A percentile compares a stretch with the other conserved stretches of the same genome.
phyloP scores from a whole-genome alignment of 2,113 vertebrate species.

The Perccottus glenii region DNA sequence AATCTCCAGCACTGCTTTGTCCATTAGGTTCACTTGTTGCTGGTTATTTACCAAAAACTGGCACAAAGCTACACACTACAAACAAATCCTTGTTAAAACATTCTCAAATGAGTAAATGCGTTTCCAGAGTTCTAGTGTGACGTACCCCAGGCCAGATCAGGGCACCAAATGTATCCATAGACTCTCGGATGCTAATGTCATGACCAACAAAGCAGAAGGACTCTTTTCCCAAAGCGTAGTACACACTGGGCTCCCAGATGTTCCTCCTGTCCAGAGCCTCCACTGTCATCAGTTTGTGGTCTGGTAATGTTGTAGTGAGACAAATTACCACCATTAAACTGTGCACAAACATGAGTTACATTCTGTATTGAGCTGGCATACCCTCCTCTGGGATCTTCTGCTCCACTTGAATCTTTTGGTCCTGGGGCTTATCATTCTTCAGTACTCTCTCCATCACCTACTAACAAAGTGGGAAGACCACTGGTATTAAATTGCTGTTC shows the following conservation, averaged over 20 bases:
- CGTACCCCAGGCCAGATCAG: conserved; percentile 79
- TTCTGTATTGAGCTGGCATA: neutral
- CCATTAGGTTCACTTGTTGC: conserved; percentile 84
- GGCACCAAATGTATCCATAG: conserved; percentile 73
- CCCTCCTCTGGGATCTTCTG: conserved; percentile 24
- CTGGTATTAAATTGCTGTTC: neutral
- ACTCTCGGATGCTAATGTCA: conserved; percentile 75
- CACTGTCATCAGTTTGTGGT: conserved; percentile 43
- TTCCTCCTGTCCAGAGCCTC: conserved; percentile 53
- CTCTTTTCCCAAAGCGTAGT: conserved; percentile 61
- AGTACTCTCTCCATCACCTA: neutral
- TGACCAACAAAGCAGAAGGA: conserved; percentile 70
- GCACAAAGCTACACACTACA: conserved; percentile 88
- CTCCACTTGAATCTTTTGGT: conserved; percentile 5
- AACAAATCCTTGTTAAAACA: conserved; percentile 5
- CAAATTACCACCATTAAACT: neutral
- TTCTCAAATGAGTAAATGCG: neutral
- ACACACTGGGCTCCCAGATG: conserved; percentile 64
- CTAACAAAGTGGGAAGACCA: neutral
- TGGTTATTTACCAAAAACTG: conserved; percentile 90
- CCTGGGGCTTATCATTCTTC: conserved; percentile 1
- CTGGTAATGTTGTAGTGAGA: conserved; percentile 11
- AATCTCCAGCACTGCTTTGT: conserved; percentile 90
- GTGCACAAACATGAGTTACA: neutral
- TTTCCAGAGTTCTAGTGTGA: neutral